Percentiles rank a stretch among this genome's conserved stretches.
Conservation (phyloP, 2,888 invertebrate genomes). For the Gnatocerus cornutus region DNA sequence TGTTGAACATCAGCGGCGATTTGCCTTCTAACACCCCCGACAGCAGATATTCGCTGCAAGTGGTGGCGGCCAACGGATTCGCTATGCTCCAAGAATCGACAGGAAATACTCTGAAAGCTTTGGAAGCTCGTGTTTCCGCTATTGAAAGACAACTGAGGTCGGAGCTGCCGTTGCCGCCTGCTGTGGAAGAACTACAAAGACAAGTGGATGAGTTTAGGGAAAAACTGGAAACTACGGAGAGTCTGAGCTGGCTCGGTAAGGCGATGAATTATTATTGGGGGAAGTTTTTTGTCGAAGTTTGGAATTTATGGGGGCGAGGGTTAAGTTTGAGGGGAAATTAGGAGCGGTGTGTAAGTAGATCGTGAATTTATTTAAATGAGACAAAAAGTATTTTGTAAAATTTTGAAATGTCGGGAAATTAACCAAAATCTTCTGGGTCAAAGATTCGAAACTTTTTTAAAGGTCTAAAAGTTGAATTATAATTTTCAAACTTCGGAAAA, state of each 20-base stretch:
- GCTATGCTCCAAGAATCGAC: conserved; percentile 69
- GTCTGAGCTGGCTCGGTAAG: conserved; percentile 78
- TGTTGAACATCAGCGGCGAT: conserved; percentile 77
- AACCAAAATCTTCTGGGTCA: no score
- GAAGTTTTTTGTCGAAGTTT: not conserved
- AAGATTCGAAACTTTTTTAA: no score
- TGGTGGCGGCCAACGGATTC: conserved; percentile 69
- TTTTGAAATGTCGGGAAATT: no score
- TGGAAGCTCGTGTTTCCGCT: conserved; percentile 75
- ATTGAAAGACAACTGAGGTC: conserved; percentile 75
- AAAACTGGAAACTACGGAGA: conserved; percentile 77
- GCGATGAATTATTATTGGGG: conserved; percentile 31
- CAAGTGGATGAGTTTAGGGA: conserved; percentile 76
- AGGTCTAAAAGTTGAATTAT: no score
- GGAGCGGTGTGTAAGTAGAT: no score
- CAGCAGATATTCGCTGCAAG: conserved; percentile 69
- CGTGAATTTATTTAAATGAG: no score
- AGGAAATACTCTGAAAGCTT: conserved; percentile 72
- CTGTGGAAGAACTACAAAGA: conserved; percentile 74
- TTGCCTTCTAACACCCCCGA: conserved; percentile 75
- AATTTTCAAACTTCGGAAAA: no score
- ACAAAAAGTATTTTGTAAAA: no score
- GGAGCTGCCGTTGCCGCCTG: conserved; percentile 73
- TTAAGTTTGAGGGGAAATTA: no score
- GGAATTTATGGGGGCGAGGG: not conserved